phyloP scores from a whole-genome alignment of 2,888 invertebrate species.

The Tryphoninae sp. region DNA sequence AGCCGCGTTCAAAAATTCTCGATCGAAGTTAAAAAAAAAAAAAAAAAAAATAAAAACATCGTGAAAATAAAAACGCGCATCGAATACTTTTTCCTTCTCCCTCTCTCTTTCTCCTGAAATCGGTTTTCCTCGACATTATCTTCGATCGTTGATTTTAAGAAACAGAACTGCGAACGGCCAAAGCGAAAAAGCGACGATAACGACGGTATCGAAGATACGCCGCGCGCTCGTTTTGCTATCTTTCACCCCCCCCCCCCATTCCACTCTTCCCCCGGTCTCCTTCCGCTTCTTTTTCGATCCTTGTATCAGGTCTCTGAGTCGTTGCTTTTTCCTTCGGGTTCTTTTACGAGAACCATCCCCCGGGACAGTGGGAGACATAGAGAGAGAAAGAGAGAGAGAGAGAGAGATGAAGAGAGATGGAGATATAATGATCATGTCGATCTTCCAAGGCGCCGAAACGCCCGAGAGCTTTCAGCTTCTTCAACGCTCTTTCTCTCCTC shows the following conservation, averaged over 20 bases:
- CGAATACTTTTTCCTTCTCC: background rate
- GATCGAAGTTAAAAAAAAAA: conserved; percentile 19
- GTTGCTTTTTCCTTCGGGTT: conserved; percentile 29
- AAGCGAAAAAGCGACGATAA: conserved; percentile 29
- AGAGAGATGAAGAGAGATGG: conserved; percentile 3
- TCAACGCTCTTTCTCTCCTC: conserved; percentile 23
- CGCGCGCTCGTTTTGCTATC: conserved; percentile 36
- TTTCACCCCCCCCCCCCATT: background rate
- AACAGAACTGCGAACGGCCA: background rate
- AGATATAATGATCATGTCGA: conserved; percentile 42
- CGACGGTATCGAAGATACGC: conserved; percentile 31
- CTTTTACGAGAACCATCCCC: conserved; percentile 1
- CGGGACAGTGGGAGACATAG: conserved; percentile 8
- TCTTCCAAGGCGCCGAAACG: conserved; percentile 57
- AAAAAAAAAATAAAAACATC: background rate
- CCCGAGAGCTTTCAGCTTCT: conserved; percentile 32
- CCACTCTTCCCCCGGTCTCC: background rate
- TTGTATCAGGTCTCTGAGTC: conserved; percentile 20
- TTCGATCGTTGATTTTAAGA: background rate
- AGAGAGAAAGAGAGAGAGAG: conserved; percentile 21
- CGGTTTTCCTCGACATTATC: background rate
- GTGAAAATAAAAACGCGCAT: conserved; percentile 1
- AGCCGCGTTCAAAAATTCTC: conserved; percentile 17
- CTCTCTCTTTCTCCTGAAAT: background rate
- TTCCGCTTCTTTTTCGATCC: conserved; percentile 43